phyloP scores from a whole-genome alignment of 92 coral and sea anemone genomes.

The Actinostola sp. region DNA sequence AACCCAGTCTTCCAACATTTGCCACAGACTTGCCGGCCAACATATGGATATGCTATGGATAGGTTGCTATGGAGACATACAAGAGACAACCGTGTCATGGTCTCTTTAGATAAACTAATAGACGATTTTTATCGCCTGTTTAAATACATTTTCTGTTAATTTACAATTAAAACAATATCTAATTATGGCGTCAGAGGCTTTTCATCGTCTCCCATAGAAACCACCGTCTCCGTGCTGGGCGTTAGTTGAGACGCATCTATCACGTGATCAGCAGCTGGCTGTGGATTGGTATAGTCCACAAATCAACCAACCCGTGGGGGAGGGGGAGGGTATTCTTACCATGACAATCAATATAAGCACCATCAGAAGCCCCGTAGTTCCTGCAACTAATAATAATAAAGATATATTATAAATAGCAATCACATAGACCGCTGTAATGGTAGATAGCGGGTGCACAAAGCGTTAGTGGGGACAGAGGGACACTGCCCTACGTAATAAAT shows the following conservation, averaged over 20 bases:
- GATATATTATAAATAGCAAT: background rate
- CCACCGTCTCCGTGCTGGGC: conserved; percentile 86
- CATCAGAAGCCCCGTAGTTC: conserved; percentile 74
- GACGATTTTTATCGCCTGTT: background rate
- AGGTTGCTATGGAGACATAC: too few species aligned
- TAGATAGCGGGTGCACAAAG: too few species aligned
- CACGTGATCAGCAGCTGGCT: conserved; percentile 84
- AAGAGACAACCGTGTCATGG: background rate
- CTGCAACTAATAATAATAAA: conserved; percentile 55
- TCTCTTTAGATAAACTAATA: background rate
- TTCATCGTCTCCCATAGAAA: conserved; percentile 80
- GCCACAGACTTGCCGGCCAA: too few species aligned
- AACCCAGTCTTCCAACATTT: too few species aligned
- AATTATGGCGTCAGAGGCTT: conserved; percentile 31
- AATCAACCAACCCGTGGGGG: too few species aligned
- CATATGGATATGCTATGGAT: too few species aligned
- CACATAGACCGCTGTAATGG: background rate
- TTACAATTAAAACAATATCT: conserved; percentile 28
- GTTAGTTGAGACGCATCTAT: conserved; percentile 83
- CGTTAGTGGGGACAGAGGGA: too few species aligned
- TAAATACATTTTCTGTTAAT: background rate
- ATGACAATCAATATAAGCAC: conserved; percentile 63
- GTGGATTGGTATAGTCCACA: conserved; percentile 57
- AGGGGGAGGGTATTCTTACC: conserved; percentile 52
- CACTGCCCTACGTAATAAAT: too few species aligned